Evolutionary conservation across 2,888 invertebrate species (phyloP).

Genomic region (Torymus tubicola): DNA sequence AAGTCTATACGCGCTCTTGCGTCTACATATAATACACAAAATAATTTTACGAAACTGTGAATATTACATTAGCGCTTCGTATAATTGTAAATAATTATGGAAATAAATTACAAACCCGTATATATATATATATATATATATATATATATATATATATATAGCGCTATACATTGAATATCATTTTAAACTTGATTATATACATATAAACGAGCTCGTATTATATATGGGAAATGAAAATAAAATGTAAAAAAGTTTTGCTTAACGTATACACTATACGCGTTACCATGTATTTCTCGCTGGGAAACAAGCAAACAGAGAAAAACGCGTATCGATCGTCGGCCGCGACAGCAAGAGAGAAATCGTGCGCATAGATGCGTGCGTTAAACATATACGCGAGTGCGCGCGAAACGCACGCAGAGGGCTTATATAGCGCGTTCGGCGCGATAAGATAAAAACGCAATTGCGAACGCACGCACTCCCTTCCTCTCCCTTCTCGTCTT

Average conservation of each 20-base stretch:
- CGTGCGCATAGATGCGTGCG: slow-evolving; percentile 14
- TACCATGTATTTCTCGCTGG: not conserved
- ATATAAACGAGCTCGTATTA: too few relatives aligned
- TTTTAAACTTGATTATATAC: too few relatives aligned
- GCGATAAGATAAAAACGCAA: slow-evolving; percentile 59
- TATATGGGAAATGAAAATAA: too few relatives aligned
- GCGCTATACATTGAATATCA: too few relatives aligned
- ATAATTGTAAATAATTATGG: not conserved
- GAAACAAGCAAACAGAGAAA: slow-evolving; percentile 13
- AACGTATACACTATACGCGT: too few relatives aligned
- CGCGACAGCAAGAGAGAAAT: slow-evolving; percentile 4
- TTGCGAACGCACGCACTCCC: slow-evolving; percentile 53
- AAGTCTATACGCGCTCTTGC: too few relatives aligned
- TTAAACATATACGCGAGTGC: slow-evolving; percentile 2
- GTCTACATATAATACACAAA: too few relatives aligned
- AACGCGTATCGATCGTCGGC: slow-evolving; percentile 27
- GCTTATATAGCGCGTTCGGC: not conserved
- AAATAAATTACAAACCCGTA: too few relatives aligned
- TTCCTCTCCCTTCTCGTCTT: slow-evolving; percentile 19
- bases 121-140: too few relatives aligned
- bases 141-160: too few relatives aligned
- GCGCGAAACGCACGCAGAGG: slow-evolving; percentile 46
- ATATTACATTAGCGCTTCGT: not conserved
- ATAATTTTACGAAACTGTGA: too few relatives aligned
- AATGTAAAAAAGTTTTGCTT: too few relatives aligned